Evolutionary conservation across 35 echinoderm and acorn worm genomes (phyloP).

Genomic region (Ophioderma brevispina): DNA sequence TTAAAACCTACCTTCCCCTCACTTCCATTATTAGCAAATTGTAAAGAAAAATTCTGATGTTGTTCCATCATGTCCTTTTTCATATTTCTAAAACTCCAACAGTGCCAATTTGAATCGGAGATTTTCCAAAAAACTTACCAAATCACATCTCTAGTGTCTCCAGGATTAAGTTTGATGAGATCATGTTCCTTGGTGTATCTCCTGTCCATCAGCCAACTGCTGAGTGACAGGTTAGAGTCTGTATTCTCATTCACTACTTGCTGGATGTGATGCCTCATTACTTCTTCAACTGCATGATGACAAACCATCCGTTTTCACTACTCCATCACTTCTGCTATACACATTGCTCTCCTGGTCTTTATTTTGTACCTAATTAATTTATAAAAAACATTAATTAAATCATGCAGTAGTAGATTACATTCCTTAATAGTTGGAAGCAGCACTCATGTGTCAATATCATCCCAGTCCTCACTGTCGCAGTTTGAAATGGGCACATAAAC

Average conservation of each 20-base stretch:
- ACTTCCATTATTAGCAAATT: slow-evolving; percentile 57
- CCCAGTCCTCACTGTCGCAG: no score
- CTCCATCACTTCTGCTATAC: no score
- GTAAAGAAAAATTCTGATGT: slow-evolving; percentile 76
- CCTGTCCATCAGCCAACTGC: slow-evolving; percentile 23
- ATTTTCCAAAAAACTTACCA: slow-evolving; percentile 84
- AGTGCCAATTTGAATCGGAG: slow-evolving; percentile 52
- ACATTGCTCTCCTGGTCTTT: no score
- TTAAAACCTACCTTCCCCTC: slow-evolving; percentile 9
- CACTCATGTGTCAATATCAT: no score
- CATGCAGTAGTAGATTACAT: no score
- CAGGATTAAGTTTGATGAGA: slow-evolving; percentile 63
- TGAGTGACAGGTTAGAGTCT: not conserved
- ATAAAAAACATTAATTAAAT: no score
- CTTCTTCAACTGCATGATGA: no score
- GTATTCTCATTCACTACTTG: not conserved
- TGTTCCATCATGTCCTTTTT: slow-evolving; percentile 39
- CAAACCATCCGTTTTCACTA: no score
- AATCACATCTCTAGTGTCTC: slow-evolving; percentile 72
- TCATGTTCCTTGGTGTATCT: slow-evolving; percentile 64
- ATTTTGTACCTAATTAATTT: no score
- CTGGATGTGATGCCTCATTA: no score
- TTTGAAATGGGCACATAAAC: no score
- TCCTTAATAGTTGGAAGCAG: no score
- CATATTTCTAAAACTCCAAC: not conserved